These are phyloP conservation scores for Synanceia verrucosa DNA, from an alignment of 2,797 vertebrate genomes.

Conservation along the genomic window DNA sequence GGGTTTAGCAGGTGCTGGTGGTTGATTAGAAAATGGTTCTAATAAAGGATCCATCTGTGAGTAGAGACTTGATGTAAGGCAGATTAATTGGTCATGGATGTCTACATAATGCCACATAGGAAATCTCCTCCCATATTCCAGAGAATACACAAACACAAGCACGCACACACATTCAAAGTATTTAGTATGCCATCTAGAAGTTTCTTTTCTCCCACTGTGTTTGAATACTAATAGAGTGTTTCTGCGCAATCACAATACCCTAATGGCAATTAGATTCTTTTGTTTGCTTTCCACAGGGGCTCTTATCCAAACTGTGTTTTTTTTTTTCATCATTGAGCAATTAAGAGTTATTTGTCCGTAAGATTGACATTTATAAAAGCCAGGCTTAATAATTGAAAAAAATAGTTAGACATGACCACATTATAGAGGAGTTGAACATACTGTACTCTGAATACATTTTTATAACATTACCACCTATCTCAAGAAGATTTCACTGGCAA, in stretches of 20 bases:
- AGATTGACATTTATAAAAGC: conserved; percentile 83
- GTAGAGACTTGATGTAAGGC: conserved; percentile 80
- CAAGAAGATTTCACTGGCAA: no score
- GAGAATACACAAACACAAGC: conserved; percentile 64
- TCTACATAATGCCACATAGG: conserved; percentile 84
- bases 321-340: conserved; percentile 79
- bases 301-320: conserved; percentile 78
- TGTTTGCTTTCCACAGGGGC: conserved; percentile 82
- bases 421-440: conserved; percentile 32
- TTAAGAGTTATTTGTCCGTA: conserved; percentile 85
- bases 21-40: conserved; percentile 80
- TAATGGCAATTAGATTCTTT: conserved; percentile 85
- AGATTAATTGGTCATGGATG: conserved; percentile 84
- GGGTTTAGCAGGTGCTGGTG: conserved; percentile 78
- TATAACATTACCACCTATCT: neutral
- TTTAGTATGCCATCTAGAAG: conserved; percentile 83
- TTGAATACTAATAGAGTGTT: conserved; percentile 84
- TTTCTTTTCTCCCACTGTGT: conserved; percentile 82
- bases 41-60: conserved; percentile 85
- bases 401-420: conserved; percentile 64
- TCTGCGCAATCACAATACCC: conserved; percentile 81
- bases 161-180: conserved; percentile 58
- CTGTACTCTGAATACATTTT: conserved; percentile 30
- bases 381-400: conserved; percentile 73
- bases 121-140: conserved; percentile 79